Percentiles rank a stretch among this genome's conserved stretches.
Conservation (phyloP, 2,113 vertebrate species). For the Rhabdomys dilectus region DNA sequence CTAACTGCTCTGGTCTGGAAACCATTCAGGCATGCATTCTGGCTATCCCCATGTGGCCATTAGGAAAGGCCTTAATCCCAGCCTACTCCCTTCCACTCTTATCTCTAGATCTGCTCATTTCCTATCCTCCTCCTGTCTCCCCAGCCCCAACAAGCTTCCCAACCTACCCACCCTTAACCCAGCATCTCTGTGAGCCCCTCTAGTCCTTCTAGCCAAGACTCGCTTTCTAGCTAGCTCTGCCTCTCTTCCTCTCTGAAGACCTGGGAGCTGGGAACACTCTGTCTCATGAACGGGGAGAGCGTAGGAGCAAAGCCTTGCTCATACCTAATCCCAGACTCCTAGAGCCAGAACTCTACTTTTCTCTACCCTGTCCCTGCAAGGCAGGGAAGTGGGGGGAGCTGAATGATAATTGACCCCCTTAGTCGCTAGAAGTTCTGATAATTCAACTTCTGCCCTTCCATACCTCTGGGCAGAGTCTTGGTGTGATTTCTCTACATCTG, state of each 20-base stretch:
- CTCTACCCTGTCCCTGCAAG: not conserved
- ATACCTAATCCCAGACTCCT: not conserved
- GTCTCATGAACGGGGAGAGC: fast-evolving
- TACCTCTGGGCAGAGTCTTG: not conserved
- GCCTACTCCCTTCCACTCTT: not conserved
- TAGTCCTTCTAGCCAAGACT: not conserved
- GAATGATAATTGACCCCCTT: not conserved
- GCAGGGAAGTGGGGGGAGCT: not conserved
- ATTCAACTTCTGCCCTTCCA: not conserved
- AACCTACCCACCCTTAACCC: not conserved
- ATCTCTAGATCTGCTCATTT: not conserved
- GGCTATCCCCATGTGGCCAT: not conserved
- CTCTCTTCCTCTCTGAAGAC: not conserved
- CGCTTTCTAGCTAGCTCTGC: too few species aligned
- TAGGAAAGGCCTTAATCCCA: not conserved
- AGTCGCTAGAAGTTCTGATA: not conserved
- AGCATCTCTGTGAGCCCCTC: not conserved
- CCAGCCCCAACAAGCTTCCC: not conserved
- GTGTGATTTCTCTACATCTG: not conserved
- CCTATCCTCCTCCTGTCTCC: too few species aligned
- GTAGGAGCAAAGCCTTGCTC: not conserved
- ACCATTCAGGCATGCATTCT: not conserved
- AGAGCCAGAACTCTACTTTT: not conserved
- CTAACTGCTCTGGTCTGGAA: not conserved
- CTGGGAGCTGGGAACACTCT: not conserved